Percentiles rank a stretch among this genome's conserved stretches.
Evolutionary conservation across 2,888 invertebrate genomes (phyloP).

Genomic region (Dynastes hyllus): DNA sequence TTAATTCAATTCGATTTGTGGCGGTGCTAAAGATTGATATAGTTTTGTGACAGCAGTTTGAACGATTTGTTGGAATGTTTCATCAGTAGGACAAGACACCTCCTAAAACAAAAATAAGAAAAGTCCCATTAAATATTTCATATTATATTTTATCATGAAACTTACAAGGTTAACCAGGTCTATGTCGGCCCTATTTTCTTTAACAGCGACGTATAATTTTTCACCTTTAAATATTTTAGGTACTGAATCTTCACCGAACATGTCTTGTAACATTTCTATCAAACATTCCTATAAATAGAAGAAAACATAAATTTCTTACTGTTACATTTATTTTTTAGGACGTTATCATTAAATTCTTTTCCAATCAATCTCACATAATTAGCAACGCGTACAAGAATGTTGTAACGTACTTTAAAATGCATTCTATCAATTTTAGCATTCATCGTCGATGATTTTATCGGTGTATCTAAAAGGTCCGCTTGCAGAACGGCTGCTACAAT

Average conservation of each 20-base stretch:
- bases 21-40: constrained; percentile 85
- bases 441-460: constrained; percentile 76
- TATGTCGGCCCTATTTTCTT: constrained; percentile 88
- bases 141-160: constrained; percentile 36
- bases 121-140: neutral
- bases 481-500: constrained; percentile 91
- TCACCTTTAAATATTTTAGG: constrained; percentile 96
- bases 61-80: constrained; percentile 86
- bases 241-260: constrained; percentile 96
- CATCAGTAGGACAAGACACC: constrained; percentile 88
- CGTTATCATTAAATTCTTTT: neutral
- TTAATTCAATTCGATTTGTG: constrained; percentile 62
- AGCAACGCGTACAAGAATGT: neutral
- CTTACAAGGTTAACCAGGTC: constrained; percentile 85
- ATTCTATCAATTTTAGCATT: constrained; percentile 87
- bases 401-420: constrained; percentile 84
- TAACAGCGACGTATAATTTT: constrained; percentile 87
- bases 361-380: neutral
- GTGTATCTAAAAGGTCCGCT: constrained; percentile 81
- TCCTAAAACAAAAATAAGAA: constrained; percentile 73
- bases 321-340: neutral
- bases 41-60: constrained; percentile 89
- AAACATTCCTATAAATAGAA: constrained; percentile 80
- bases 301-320: constrained; percentile 35
- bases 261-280: constrained; percentile 92